phyloP scores from a whole-genome alignment of 2,113 vertebrate genomes.

The Orthochromis malagaraziensis region DNA sequence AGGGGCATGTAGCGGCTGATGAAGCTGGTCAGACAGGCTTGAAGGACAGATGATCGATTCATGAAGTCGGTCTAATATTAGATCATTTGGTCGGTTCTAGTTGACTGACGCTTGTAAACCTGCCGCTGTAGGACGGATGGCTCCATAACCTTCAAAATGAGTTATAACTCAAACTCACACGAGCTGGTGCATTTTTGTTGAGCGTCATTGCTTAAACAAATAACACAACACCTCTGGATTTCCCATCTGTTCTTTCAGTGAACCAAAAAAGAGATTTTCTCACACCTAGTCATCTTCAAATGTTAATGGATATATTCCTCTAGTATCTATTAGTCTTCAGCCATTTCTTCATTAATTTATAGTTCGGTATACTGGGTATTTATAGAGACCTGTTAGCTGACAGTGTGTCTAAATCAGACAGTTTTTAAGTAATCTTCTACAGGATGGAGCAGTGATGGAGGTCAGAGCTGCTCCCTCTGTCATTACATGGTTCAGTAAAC shows the following conservation, averaged over 20 bases:
- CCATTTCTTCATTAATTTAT: neutral
- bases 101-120: neutral
- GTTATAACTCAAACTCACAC: neutral
- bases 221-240: neutral
- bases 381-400: neutral
- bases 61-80: neutral
- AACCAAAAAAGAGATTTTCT: neutral
- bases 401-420: neutral
- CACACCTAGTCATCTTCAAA: neutral
- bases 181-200: neutral
- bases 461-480: slow-evolving; percentile 12
- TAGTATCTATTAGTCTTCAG: neutral
- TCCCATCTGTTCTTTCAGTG: neutral
- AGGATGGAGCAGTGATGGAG: neutral
- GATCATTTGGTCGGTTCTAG: neutral
- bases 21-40: neutral
- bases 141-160: neutral
- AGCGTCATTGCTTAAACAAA: neutral
- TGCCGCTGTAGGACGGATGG: neutral
- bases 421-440: neutral
- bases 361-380: fast-evolving
- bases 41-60: neutral
- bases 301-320: neutral
- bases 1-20: neutral
- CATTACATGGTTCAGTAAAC: slow-evolving; percentile 34